These are phyloP conservation scores for Aporrectodea caliginosa DNA, from an alignment of 1,140 invertebrate species.

Conservation along the genomic window DNA sequence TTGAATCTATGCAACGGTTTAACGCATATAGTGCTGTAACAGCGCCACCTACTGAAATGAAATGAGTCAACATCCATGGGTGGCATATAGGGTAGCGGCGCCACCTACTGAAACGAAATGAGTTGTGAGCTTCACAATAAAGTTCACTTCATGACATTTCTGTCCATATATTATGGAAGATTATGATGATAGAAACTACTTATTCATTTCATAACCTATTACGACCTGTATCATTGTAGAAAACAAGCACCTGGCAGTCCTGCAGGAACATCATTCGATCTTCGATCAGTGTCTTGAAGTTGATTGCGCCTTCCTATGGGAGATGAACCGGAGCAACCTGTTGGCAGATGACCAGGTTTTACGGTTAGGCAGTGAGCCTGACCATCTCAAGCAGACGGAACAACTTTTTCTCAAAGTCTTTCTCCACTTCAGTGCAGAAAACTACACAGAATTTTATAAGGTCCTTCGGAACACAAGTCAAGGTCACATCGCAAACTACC, in stretches of 20 bases:
- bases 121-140: no score
- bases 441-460: not conserved
- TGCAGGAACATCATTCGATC: not conserved
- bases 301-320: not conserved
- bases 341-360: not conserved
- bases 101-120: no score
- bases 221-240: no score
- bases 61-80: no score
- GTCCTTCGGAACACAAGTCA: not conserved
- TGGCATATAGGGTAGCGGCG: no score
- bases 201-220: no score
- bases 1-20: no score
- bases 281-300: not conserved
- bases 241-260: not conserved
- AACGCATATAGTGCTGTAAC: no score
- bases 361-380: not conserved
- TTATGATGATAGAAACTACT: no score
- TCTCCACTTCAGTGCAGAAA: not conserved
- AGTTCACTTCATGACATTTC: no score
- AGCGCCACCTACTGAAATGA: no score
- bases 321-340: not conserved
- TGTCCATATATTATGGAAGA: no score
- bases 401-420: not conserved
- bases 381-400: not conserved
- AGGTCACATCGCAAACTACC: not conserved